Conservation (phyloP, 1,140 invertebrate genomes). For the Caerostris extrusa region DNA sequence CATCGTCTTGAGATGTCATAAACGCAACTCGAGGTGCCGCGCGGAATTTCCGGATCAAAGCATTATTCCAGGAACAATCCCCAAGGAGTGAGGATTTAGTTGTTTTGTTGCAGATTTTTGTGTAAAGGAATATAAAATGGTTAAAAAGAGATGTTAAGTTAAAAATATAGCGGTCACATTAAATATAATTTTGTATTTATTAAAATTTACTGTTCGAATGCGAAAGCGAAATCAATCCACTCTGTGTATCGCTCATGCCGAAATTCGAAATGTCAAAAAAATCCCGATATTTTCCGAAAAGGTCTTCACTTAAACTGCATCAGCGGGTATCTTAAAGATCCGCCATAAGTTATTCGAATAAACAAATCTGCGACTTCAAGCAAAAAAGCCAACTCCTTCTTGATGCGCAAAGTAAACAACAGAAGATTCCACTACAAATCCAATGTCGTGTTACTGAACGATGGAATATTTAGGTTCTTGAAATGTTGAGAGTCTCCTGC, state of each 20-base stretch:
- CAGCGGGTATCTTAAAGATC: not conserved
- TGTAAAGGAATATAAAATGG: no score
- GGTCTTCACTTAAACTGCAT: not conserved
- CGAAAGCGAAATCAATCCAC: no score
- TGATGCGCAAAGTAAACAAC: constrained; percentile 13
- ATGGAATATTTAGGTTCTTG: constrained; percentile 50
- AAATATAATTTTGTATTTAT: no score
- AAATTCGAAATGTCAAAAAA: constrained; percentile 1
- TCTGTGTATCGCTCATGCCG: not conserved
- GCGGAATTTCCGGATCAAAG: no score
- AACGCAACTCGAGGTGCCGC: constrained; percentile 60
- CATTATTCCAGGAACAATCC: no score
- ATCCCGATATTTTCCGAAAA: not conserved
- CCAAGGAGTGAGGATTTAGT: no score
- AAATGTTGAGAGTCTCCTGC: not conserved
- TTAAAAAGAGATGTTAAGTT: no score
- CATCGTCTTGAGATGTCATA: constrained; percentile 62
- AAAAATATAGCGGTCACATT: no score
- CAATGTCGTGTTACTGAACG: constrained; percentile 43
- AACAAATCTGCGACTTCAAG: constrained; percentile 17
- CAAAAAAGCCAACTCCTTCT: not conserved
- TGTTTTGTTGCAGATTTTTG: no score
- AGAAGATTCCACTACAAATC: constrained; percentile 27
- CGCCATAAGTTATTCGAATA: constrained; percentile 19
- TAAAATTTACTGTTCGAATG: no score